Evolutionary conservation across 2,113 vertebrate genomes (phyloP).

Genomic region (Stomatorhinus ivindoensis): DNA sequence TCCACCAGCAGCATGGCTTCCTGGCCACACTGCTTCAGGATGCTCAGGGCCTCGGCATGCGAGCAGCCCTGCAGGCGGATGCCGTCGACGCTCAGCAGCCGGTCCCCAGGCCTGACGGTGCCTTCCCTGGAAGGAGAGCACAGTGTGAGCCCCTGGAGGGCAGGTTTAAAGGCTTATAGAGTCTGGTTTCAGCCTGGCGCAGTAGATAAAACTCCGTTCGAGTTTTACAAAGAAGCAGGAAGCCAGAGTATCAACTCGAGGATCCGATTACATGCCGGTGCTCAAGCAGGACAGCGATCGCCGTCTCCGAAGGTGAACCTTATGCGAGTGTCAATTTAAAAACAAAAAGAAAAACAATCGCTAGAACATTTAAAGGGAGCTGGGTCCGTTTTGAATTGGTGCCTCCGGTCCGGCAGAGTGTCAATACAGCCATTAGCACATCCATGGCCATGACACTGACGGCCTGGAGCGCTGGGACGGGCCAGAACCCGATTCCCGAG

Average conservation of each 20-base stretch:
- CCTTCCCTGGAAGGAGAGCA: constrained; percentile 71
- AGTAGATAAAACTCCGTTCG: not conserved
- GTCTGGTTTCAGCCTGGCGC: not conserved
- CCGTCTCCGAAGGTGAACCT: not conserved
- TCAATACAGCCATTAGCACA: not conserved
- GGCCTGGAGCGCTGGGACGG: not conserved
- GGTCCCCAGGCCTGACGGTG: constrained; percentile 87
- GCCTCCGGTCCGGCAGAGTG: not conserved
- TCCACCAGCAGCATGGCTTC: constrained; percentile 89
- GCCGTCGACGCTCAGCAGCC: constrained; percentile 89
- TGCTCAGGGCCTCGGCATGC: constrained; percentile 89
- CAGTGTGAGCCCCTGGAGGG: not conserved
- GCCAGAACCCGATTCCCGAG: not conserved
- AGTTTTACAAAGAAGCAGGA: not conserved
- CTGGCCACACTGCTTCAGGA: constrained; percentile 94
- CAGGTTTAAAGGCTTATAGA: not conserved
- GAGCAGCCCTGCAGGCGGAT: constrained; percentile 88
- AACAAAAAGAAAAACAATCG: not conserved
- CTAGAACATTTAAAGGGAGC: not conserved
- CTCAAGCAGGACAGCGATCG: not conserved
- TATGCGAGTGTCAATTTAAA: not conserved
- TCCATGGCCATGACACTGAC: not conserved
- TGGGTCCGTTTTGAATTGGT: not conserved
- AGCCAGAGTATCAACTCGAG: not conserved
- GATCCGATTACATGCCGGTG: not conserved